phyloP scores from a whole-genome alignment of 2,797 vertebrate genomes.

The Myotis daubentonii region DNA sequence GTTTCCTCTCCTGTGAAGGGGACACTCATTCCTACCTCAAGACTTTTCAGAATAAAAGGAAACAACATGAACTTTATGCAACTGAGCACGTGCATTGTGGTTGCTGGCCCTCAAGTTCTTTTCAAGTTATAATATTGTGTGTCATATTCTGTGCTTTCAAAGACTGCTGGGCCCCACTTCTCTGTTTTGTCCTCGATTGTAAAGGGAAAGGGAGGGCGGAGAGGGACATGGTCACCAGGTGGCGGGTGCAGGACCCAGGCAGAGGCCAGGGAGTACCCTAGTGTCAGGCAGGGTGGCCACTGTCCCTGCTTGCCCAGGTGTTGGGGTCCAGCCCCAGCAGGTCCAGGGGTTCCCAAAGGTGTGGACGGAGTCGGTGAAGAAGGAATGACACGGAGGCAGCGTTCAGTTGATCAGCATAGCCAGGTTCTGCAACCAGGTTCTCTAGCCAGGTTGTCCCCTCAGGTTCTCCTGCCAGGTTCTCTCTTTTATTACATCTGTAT shows the following conservation, averaged over 20 bases:
- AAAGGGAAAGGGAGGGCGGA: not conserved
- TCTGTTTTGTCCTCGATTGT: not conserved
- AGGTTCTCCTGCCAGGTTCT: no score
- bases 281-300: not conserved
- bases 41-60: not conserved
- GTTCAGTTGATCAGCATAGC: no score
- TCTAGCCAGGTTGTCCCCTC: no score
- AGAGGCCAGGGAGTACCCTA: not conserved
- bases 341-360: no score
- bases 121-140: not conserved
- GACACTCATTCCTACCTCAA: constrained; percentile 26
- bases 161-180: not conserved
- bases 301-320: not conserved
- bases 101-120: not conserved
- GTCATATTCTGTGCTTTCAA: not conserved
- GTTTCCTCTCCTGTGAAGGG: not conserved
- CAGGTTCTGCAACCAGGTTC: no score
- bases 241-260: not conserved
- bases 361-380: no score
- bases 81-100: no score
- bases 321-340: no score
- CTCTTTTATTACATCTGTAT: not conserved
- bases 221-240: accelerated
- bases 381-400: no score
- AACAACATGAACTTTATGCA: not conserved